Evolutionary conservation across 2,888 invertebrate genomes (phyloP).

Genomic region (Epinotia bilunana): DNA sequence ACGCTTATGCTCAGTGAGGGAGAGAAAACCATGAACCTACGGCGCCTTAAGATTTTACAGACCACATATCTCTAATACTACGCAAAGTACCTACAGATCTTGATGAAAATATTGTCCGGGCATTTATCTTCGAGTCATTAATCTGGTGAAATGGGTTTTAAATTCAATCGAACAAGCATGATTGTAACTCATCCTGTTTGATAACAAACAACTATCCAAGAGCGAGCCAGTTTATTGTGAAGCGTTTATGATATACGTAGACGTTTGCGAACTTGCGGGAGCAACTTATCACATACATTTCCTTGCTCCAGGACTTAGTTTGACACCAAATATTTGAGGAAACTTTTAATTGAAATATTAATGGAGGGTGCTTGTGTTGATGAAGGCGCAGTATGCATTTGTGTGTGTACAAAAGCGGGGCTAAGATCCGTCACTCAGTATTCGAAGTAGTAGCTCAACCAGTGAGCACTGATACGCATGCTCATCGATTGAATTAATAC

Average conservation of each 20-base stretch:
- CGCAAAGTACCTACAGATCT: background rate
- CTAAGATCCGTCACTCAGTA: background rate
- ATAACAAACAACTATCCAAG: slow-evolving; percentile 33
- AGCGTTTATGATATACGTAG: slow-evolving; percentile 37
- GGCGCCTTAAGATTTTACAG: too few species aligned
- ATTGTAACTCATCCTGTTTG: slow-evolving; percentile 26
- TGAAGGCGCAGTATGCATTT: slow-evolving; percentile 16
- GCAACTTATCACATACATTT: slow-evolving; percentile 54
- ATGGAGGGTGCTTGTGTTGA: slow-evolving; percentile 45
- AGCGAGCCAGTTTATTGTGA: slow-evolving; percentile 27
- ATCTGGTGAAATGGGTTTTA: slow-evolving; percentile 28
- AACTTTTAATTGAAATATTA: slow-evolving; percentile 64
- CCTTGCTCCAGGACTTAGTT: slow-evolving; percentile 54
- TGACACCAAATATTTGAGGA: slow-evolving; percentile 56
- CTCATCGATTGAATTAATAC: too few species aligned
- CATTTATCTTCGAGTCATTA: slow-evolving; percentile 20
- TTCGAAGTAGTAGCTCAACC: background rate
- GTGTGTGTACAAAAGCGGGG: background rate
- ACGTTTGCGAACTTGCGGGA: slow-evolving; percentile 53
- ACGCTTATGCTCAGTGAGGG: too few species aligned
- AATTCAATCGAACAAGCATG: slow-evolving; percentile 38
- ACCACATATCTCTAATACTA: background rate
- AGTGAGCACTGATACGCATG: too few species aligned
- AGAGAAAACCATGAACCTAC: too few species aligned
- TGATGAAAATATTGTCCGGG: background rate